Conservation (phyloP, 1,140 invertebrate genomes). For the Acromyrmex charruanus region DNA sequence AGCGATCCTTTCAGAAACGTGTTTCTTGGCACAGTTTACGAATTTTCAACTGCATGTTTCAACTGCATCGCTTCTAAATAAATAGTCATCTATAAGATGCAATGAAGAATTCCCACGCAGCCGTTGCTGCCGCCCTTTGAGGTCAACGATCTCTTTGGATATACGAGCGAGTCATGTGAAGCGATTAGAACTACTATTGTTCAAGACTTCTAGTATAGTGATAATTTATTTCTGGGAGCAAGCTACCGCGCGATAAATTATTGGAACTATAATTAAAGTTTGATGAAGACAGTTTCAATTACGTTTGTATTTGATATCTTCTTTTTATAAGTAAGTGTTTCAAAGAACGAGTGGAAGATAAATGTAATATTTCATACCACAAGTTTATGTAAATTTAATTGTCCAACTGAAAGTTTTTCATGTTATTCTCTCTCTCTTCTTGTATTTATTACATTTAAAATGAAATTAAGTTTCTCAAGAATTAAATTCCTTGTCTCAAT, state of each 20-base stretch:
- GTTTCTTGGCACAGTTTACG: constrained; percentile 46
- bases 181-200: constrained; percentile 53
- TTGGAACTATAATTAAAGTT: constrained; percentile 5
- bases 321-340: background rate
- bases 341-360: background rate
- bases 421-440: background rate
- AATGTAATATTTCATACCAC: background rate
- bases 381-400: background rate
- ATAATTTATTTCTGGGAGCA: constrained; percentile 27
- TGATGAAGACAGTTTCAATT: constrained; percentile 1
- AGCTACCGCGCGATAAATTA: constrained; percentile 38
- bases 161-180: constrained; percentile 55
- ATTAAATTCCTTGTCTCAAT: background rate
- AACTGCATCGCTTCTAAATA: constrained; percentile 44
- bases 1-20: background rate
- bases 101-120: constrained; percentile 79
- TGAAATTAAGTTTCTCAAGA: background rate
- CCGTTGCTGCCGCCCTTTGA: constrained; percentile 76
- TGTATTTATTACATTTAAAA: background rate
- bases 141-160: constrained; percentile 78
- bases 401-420: background rate
- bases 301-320: background rate
- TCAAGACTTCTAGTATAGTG: background rate
- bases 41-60: constrained; percentile 42
- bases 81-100: constrained; percentile 52